Evolutionary conservation across 2,113 vertebrate genomes (phyloP), one percentile per base, ranked within the genome.

Genomic region (Tachuris rubrigastra): DNA sequence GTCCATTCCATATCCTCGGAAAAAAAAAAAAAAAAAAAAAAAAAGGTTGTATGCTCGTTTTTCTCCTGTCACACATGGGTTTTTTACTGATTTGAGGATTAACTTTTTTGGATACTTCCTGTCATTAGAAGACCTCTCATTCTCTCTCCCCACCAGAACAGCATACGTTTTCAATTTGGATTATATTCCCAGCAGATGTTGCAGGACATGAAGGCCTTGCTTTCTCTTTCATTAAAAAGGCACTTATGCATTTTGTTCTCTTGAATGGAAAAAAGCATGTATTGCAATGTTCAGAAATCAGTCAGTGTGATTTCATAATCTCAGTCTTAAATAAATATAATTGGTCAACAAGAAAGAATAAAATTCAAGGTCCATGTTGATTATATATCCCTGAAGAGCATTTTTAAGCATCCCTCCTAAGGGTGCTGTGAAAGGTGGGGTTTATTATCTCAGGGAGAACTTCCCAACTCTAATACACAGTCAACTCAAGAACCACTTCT

Each of bases 111-210:
- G 84, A 95, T 92, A 72, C 68, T 96, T 97, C 94, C 87, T 97
- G 93, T 87, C 93, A 96, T 71, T 95, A 30, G 50, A 95, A 94
- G 90, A 90, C 46, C 39, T 86, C 79, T 95, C 72, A 30, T 30
- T 85, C 74, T 69, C 89, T 59, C 85, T 96, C 84, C 62, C 47
- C 62, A 59, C 76, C 69, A 85, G 27, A 63, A 67, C 73, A 95
- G 49, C 97, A 96, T 94, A 97, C 42, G 87, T 97, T 98, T 98
- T 95, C 94, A 96, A 96, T 98, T 98, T 98, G 97, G 74, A 95
- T 88, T 97, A 58, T 95, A 89, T 96, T 98, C 95, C 91, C 90
- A 96, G 87, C 96, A 97, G 96, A 98, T 96, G 88, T 82, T 96
- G 60, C 79, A 95, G 92, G 89, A 96, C 81, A 71, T 87, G 83